phyloP scores from a whole-genome alignment of 2,113 vertebrate genomes.

The Microtus montanus region DNA sequence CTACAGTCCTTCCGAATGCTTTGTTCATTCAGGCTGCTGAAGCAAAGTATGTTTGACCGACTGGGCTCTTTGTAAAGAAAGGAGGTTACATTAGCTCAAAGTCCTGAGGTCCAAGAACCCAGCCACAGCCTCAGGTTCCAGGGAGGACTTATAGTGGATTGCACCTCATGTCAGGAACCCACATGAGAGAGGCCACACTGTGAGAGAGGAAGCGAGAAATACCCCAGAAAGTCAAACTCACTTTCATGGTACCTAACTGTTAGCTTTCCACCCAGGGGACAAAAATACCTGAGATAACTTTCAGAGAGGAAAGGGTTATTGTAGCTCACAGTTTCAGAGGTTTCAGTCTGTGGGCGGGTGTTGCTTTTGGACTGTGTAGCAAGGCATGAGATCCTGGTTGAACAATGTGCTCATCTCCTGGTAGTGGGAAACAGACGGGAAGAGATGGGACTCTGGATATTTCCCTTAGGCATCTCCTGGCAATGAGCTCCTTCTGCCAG shows the following conservation, averaged over 20 bases:
- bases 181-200: too few relatives aligned
- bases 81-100: background rate
- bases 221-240: background rate
- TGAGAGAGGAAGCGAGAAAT: background rate
- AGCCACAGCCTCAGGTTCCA: background rate
- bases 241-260: background rate
- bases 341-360: background rate
- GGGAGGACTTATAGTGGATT: background rate
- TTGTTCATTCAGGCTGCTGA: background rate
- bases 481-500: background rate
- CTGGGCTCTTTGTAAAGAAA: background rate
- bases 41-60: background rate
- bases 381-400: accelerated
- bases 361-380: background rate
- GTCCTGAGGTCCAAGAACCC: background rate
- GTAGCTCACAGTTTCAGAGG: background rate
- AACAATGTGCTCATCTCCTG: background rate
- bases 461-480: background rate
- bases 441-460: background rate
- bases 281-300: background rate
- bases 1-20: background rate
- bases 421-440: background rate
- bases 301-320: background rate
- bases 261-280: background rate
- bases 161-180: background rate